A percentile compares a stretch with the other conserved stretches of the same genome.
phyloP scores from a whole-genome alignment of 2,888 invertebrate genomes.

The Ectemnius continuus region DNA sequence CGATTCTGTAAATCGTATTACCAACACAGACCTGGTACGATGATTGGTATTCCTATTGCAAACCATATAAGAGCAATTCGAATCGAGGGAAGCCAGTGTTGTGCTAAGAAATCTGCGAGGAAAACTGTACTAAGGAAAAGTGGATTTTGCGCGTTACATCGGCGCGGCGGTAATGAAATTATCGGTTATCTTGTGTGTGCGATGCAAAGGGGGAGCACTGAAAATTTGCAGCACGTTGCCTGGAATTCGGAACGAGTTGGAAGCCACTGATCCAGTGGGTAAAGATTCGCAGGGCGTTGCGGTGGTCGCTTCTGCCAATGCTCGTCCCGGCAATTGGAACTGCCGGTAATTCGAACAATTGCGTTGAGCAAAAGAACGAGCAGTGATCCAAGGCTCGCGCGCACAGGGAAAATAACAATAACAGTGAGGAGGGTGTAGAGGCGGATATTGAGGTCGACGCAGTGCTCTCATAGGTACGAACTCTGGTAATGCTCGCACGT shows the following conservation, averaged over 20 bases:
- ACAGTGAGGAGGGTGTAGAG: conserved; percentile 5
- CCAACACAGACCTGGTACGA: neutral
- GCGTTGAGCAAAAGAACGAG: conserved; percentile 28
- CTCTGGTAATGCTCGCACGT: too few relatives aligned
- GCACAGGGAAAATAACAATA: conserved; percentile 10
- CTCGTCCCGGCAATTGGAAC: neutral
- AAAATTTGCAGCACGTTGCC: neutral
- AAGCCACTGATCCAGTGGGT: neutral
- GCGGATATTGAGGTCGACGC: conserved; percentile 16
- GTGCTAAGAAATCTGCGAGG: neutral
- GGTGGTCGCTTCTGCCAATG: neutral
- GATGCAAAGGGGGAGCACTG: neutral
- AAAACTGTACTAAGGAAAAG: neutral
- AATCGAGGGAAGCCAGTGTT: neutral
- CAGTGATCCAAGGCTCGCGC: neutral
- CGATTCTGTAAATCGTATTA: neutral
- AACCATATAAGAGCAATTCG: neutral
- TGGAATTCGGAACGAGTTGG: neutral
- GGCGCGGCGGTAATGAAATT: neutral
- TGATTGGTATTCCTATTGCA: neutral
- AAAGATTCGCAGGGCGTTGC: neutral
- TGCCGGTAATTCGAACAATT: neutral
- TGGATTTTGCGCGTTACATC: neutral
- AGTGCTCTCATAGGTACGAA: neutral
- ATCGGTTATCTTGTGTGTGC: neutral